Percentiles rank a stretch among this genome's conserved stretches.
Evolutionary conservation across 2,888 invertebrate genomes (phyloP).

Genomic region (Parthenolecanium corni): DNA sequence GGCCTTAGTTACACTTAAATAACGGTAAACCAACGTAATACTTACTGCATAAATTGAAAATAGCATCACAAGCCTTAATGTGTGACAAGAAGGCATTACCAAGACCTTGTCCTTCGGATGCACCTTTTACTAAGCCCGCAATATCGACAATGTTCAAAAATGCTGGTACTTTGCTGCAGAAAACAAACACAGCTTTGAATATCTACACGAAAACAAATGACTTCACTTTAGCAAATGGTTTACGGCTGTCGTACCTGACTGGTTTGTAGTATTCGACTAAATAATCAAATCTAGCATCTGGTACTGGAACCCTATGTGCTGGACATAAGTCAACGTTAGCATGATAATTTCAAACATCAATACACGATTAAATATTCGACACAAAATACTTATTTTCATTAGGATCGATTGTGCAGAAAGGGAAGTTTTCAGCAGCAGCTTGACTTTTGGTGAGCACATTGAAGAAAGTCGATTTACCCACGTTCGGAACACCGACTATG

Average conservation of each 20-base stretch:
- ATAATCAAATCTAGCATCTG: constrained; percentile 85
- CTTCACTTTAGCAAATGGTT: neutral
- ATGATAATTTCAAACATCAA: constrained; percentile 30
- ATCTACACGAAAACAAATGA: neutral
- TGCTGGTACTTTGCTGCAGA: constrained; percentile 91
- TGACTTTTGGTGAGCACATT: constrained; percentile 96
- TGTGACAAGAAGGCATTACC: constrained; percentile 98
- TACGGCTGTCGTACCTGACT: constrained; percentile 51
- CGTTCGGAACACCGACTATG: constrained; percentile 93
- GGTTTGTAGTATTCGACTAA: constrained; percentile 92
- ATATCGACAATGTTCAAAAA: constrained; percentile 96
- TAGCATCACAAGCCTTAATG: constrained; percentile 95
- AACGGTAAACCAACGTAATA: too few relatives aligned
- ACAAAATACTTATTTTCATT: constrained; percentile 93
- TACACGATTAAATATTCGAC: neutral
- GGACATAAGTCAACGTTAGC: constrained; percentile 33
- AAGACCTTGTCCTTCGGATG: constrained; percentile 93
- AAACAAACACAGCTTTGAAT: neutral
- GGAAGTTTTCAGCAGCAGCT: constrained; percentile 96
- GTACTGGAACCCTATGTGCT: constrained; percentile 92
- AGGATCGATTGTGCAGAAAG: constrained; percentile 99
- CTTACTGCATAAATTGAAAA: constrained; percentile 94
- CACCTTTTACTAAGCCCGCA: constrained; percentile 95
- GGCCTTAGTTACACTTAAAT: too few relatives aligned
- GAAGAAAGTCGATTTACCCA: constrained; percentile 99